A percentile compares a stretch with the other conserved stretches of the same genome.
Conservation (phyloP, 2,113 vertebrate genomes). For the Pluvianellus socialis region DNA sequence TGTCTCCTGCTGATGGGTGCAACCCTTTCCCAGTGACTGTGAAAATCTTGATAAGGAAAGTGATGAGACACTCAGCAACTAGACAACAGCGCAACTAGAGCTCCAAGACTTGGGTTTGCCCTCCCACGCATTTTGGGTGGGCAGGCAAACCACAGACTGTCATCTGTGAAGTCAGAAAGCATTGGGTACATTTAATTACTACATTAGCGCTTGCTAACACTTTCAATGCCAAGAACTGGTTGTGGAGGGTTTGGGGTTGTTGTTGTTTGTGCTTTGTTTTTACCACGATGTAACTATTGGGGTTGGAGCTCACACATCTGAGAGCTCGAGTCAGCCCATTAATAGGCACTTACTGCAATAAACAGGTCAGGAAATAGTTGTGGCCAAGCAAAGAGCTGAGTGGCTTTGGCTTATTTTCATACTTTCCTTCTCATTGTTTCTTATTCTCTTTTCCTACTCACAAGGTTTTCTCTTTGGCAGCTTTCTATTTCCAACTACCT, state of each 20-base stretch:
- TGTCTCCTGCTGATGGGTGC: conserved; percentile 45
- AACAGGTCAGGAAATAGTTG: conserved; percentile 54
- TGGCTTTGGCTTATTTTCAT: not conserved
- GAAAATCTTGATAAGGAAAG: conserved; percentile 72
- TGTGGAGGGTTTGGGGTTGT: not conserved
- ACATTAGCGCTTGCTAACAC: conserved; percentile 1
- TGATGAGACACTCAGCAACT: conserved; percentile 32
- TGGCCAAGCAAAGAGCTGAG: conserved; percentile 15
- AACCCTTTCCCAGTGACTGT: conserved; percentile 41
- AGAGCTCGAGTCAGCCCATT: not conserved
- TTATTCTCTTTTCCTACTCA: not conserved
- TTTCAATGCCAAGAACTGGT: conserved; percentile 47
- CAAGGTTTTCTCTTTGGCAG: not conserved
- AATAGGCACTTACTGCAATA: conserved; percentile 25
- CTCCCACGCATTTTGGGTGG: conserved; percentile 47
- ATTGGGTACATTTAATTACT: conserved; percentile 50
- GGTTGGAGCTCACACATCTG: not conserved
- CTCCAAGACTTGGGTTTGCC: conserved; percentile 48
- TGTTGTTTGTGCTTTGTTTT: not conserved
- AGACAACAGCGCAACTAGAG: conserved; percentile 18
- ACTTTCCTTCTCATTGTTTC: not conserved
- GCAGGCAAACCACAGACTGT: conserved; percentile 53
- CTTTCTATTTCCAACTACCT: not conserved
- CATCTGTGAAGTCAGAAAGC: conserved; percentile 48
- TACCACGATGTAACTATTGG: not conserved